Evolutionary conservation across 2,113 vertebrate genomes (phyloP).

Genomic region (Columba livia): DNA sequence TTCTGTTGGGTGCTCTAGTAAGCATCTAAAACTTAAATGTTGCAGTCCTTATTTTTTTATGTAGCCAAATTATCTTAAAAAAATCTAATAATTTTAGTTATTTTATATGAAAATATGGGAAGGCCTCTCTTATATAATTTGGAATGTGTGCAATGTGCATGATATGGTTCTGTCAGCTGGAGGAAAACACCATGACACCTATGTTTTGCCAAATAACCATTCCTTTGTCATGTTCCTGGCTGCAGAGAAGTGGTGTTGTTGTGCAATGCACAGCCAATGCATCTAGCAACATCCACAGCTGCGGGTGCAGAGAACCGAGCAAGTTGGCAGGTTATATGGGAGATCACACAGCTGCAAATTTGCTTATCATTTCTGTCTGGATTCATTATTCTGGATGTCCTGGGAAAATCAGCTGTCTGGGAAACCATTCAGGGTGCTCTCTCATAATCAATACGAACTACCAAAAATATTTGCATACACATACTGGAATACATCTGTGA

Average conservation of each 20-base stretch:
- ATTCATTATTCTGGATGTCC: background rate
- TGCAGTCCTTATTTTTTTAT: background rate
- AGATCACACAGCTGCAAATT: background rate
- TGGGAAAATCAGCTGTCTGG: background rate
- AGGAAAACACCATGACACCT: background rate
- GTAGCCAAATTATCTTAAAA: background rate
- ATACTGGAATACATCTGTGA: background rate
- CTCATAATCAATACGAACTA: background rate
- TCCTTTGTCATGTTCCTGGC: background rate
- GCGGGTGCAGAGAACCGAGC: background rate
- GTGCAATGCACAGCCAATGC: background rate
- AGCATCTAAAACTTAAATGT: background rate
- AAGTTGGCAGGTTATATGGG: background rate
- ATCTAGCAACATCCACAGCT: background rate
- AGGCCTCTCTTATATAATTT: background rate
- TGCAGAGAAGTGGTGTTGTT: background rate
- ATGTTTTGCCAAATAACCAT: background rate
- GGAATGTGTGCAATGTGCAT: rapidly evolving
- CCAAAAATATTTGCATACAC: background rate
- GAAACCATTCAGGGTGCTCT: background rate
- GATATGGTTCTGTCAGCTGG: background rate
- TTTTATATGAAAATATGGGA: background rate
- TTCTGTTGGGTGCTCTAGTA: background rate
- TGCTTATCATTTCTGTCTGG: background rate
- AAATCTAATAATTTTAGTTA: background rate